A percentile compares a stretch with the other conserved stretches of the same genome.
Evolutionary conservation across 1,140 invertebrate genomes (phyloP).

Genomic region (Papilio dardanus): DNA sequence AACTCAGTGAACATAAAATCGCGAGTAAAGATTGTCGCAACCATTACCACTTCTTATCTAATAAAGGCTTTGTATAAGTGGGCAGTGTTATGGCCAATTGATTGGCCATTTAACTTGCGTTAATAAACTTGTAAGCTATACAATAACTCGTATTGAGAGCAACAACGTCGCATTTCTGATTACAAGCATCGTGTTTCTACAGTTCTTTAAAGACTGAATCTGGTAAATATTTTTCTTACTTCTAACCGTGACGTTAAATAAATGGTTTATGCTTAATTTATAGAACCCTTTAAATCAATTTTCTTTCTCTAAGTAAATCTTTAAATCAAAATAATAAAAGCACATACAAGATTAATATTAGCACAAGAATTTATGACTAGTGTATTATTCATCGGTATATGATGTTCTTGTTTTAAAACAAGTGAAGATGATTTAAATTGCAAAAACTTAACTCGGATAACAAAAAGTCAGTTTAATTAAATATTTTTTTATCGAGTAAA

Average conservation of each 20-base stretch:
- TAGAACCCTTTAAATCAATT: background rate
- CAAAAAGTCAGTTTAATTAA: too few relatives aligned
- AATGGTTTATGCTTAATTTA: too few relatives aligned
- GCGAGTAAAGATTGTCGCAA: conserved; percentile 25
- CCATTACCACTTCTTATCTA: conserved; percentile 37
- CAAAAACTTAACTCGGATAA: too few relatives aligned
- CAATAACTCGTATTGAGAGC: conserved; percentile 24
- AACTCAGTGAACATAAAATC: conserved; percentile 27
- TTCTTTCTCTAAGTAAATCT: too few relatives aligned
- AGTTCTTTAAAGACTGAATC: background rate
- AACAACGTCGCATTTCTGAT: background rate
- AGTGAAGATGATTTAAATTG: too few relatives aligned
- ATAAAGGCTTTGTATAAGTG: conserved; percentile 29
- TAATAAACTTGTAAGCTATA: conserved; percentile 34
- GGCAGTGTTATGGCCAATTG: conserved; percentile 32
- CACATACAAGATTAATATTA: too few relatives aligned
- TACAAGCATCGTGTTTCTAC: background rate
- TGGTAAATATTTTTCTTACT: background rate
- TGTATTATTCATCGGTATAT: too few relatives aligned
- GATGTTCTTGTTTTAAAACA: too few relatives aligned
- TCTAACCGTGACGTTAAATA: too few relatives aligned
- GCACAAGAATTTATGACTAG: too few relatives aligned
- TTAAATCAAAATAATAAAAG: too few relatives aligned
- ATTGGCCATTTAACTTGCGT: conserved; percentile 35
- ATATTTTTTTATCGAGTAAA: too few relatives aligned